Percentiles rank a stretch among this genome's conserved stretches.
Conservation (phyloP, 2,797 vertebrate genomes). For the Lacerta bilineata region DNA sequence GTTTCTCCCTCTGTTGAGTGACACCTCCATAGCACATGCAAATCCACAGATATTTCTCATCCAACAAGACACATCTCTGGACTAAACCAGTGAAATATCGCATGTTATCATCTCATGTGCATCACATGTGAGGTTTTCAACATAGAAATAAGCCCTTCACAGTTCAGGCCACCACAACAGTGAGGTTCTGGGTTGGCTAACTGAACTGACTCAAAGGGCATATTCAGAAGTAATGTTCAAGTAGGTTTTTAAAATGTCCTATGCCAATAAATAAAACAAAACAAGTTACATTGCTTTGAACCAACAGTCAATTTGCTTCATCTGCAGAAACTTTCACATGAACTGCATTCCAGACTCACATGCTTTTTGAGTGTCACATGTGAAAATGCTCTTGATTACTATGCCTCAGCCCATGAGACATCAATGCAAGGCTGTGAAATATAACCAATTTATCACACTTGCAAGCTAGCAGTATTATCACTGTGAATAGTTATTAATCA, state of each 20-base stretch:
- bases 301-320: not conserved
- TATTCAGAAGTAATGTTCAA: not conserved
- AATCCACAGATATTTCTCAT: not conserved
- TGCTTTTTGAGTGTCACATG: not conserved
- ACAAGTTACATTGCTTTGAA: not conserved
- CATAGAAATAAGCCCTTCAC: not conserved
- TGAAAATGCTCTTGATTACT: not conserved
- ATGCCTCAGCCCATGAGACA: not conserved
- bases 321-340: not conserved
- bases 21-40: not conserved
- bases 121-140: not conserved
- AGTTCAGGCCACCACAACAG: not conserved
- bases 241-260: not conserved
- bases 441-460: not conserved
- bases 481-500: not conserved
- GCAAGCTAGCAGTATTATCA: not conserved
- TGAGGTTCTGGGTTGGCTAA: not conserved
- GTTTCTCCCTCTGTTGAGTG: not conserved
- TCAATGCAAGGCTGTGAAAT: not conserved
- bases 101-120: not conserved
- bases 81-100: not conserved
- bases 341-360: not conserved
- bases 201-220: not conserved
- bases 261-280: not conserved
- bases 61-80: not conserved